phyloP scores from a whole-genome alignment of 1,140 invertebrate genomes.

The Drosophila setifemur region DNA sequence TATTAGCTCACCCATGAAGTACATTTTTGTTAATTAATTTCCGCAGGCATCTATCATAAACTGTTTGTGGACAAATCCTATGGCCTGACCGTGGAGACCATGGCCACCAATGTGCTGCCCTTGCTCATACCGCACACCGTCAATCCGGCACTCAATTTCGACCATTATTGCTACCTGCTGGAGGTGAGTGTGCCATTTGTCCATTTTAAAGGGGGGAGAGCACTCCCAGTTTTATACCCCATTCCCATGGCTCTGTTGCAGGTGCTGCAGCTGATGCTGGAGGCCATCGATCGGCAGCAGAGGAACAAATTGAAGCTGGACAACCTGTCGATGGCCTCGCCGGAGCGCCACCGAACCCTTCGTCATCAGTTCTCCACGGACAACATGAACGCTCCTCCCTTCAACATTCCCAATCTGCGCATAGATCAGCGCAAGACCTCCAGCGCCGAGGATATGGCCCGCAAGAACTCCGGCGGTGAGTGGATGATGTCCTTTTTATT shows the following conservation, averaged over 20 bases:
- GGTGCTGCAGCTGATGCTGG: slow-evolving; percentile 96
- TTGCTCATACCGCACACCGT: slow-evolving; percentile 95
- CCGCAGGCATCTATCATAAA: slow-evolving; percentile 94
- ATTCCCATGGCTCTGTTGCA: slow-evolving; percentile 41
- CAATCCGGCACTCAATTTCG: slow-evolving; percentile 93
- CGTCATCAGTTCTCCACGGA: slow-evolving; percentile 93
- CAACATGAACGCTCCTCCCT: slow-evolving; percentile 92
- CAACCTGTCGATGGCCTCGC: slow-evolving; percentile 88
- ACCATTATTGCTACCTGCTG: slow-evolving; percentile 93
- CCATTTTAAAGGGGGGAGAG: neutral
- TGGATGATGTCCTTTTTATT: neutral
- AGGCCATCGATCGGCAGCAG: slow-evolving; percentile 94
- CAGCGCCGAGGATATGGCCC: slow-evolving; percentile 93
- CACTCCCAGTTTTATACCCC: neutral
- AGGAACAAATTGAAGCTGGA: slow-evolving; percentile 92
- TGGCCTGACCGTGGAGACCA: slow-evolving; percentile 94
- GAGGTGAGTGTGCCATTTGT: slow-evolving; percentile 84
- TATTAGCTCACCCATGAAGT: neutral
- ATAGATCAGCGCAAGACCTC: slow-evolving; percentile 93
- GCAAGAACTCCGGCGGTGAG: slow-evolving; percentile 90
- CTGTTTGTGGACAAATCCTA: slow-evolving; percentile 96
- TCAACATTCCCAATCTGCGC: slow-evolving; percentile 92
- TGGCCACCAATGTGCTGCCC: slow-evolving; percentile 97
- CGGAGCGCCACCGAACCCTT: slow-evolving; percentile 89
- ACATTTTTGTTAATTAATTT: slow-evolving; percentile 14